These are phyloP conservation scores for Oophaga sylvatica DNA, from an alignment of 2,797 vertebrate species.

Conservation along the genomic window DNA sequence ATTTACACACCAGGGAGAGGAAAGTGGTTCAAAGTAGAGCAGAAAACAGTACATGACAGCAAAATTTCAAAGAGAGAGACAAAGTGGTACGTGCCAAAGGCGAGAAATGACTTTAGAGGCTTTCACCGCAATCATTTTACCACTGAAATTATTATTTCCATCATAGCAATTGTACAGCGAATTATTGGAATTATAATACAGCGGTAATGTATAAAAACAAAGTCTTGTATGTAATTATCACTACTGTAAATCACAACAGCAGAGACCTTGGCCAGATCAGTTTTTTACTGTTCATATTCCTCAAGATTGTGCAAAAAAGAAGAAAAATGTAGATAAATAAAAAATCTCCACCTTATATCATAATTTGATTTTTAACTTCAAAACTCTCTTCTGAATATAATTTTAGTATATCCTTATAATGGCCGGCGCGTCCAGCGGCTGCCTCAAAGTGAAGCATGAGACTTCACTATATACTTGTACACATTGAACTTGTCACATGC, in stretches of 20 bases:
- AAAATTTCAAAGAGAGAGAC: constrained; percentile 33
- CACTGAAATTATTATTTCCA: constrained; percentile 18
- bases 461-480: too few species aligned
- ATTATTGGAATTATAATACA: background rate
- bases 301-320: background rate
- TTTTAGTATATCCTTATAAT: too few species aligned
- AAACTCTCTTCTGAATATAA: too few species aligned
- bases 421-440: too few species aligned
- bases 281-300: background rate
- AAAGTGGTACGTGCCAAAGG: constrained; percentile 36
- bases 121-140: background rate
- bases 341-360: too few species aligned
- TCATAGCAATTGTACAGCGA: background rate
- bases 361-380: too few species aligned
- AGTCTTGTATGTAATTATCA: background rate
- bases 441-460: too few species aligned
- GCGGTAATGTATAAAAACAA: background rate
- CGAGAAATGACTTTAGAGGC: constrained; percentile 24
- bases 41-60: constrained; percentile 35
- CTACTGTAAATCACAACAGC: background rate
- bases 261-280: background rate
- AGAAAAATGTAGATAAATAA: too few species aligned
- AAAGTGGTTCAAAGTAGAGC: constrained; percentile 37
- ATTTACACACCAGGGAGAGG: constrained; percentile 26
- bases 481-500: too few species aligned